Base-by-base conservation (phyloP, 2,797 vertebrate species). In the Heliangelus exortis region DNA sequence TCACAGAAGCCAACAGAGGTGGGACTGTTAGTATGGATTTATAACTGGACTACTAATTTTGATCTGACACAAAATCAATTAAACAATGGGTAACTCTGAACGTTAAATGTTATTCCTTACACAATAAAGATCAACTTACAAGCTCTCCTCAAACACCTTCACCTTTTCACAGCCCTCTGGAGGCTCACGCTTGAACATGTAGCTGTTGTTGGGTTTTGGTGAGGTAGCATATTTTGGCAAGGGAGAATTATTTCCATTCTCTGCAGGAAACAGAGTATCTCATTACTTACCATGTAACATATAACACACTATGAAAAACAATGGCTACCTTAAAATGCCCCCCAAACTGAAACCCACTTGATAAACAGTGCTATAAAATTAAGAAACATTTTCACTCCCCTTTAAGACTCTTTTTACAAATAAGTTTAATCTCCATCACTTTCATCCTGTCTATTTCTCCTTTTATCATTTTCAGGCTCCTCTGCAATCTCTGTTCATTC, bases 191-290 rank as follows among this genome's bases (percentile, higher is more conserved):
- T 99, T 99, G 98, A 99, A 99, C 98, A 98, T 99, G 92, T 99
- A 99, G 97, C 99, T 99, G 98, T 99, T 99, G 98, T 99, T 99
- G 93, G 99, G 99, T 97, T 99, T 98, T 94, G 99, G 99, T 17
- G 99, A 99, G 57, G 99, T 99, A 87, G 99, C 99, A 4, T 99
- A 99, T 96, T 99, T 99, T 43, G 99, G 99, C 95, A 99, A 98
- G 67, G 99, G 99, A 91, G 99, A 99, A 97, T 98, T 99, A 95
- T 98, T 99, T 62, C 99, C 98, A 86, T 99, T 98, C 90, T 99
- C 99, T 99, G 98, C 61, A 97, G 82, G 45, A 97, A 97, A 97
- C 4, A 89, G 86, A 80, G 78, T 19, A 83, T 80, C n/a, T 79
- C 31, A 29, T 96, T 86, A 93, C 10, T 81, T 63, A n/a, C n/a